Evolutionary conservation across 2,113 vertebrate genomes (phyloP), one percentile per base, ranked within the genome.

Genomic region (Gulo gulo): DNA sequence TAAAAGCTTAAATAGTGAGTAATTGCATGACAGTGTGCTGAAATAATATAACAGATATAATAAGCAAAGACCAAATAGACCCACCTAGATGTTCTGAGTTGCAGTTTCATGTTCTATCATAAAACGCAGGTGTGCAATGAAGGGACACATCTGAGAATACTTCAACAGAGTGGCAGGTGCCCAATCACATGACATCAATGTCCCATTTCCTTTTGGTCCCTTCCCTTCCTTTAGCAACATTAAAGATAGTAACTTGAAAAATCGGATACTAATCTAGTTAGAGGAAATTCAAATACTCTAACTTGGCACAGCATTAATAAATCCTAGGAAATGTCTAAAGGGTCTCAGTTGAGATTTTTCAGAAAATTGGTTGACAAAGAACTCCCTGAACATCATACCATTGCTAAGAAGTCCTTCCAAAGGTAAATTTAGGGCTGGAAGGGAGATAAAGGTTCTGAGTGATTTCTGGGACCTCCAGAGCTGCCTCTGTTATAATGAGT

Each of bases 231-330:
- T 71, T 26, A 78, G 65, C 50, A 86, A 52, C 16, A 47, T 89
- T n/a, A 45, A 78, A 96, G 36, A 86, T 2, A 94, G 88, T 61
- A 93, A 82, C 94, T 96, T 98, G 87, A 97, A 98, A 98, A 98
- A 95, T 91, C 86, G 74, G 78, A 91, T 97, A 81, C 86, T 97
- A 96, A 98, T 97, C 91, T 97, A 91, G 76, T 97, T 97, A 97
- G 89, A 96, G 80, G 95, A 91, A 98, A 98, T 97, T 61, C 52
- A 91, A 55, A 92, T 73, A 65, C 96, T 97, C 96, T 74, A 85
- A 97, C 79, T 97, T 97, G 83, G 93, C 74, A 97, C 94, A 65
- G 16, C 94, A 97, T 97, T 98, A 97, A 96, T 94, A 97, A 97
- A 97, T 81, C 92, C 61, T 91, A 71, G 74, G 89, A 97, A 98